phyloP scores from a whole-genome alignment of 1,140 invertebrate species.

The Palaemon carinicauda region DNA sequence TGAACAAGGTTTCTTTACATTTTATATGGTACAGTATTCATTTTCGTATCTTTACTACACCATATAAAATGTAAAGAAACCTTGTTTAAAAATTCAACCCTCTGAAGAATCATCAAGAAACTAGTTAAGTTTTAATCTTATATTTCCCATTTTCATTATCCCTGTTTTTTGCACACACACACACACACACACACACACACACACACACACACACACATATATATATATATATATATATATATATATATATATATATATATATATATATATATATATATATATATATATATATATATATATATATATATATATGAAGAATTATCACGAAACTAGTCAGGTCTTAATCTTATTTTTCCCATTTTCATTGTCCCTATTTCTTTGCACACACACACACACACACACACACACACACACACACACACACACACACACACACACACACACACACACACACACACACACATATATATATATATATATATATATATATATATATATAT shows the following conservation, averaged over 20 bases:
- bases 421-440: not conserved
- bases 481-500: too few relatives aligned
- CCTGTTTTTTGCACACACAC: not conserved
- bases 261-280: not conserved
- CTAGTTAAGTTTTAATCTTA: too few relatives aligned
- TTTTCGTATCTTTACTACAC: too few relatives aligned
- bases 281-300: not conserved
- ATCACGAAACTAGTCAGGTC: not conserved
- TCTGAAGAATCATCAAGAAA: too few relatives aligned
- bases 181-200: not conserved
- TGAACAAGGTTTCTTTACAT: too few relatives aligned
- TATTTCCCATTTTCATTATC: not conserved
- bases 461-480: too few relatives aligned
- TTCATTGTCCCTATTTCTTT: not conserved
- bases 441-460: not conserved
- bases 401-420: too few relatives aligned
- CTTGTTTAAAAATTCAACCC: too few relatives aligned
- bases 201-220: not conserved
- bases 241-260: not conserved
- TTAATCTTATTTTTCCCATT: not conserved
- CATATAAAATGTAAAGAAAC: too few relatives aligned
- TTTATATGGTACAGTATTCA: too few relatives aligned
- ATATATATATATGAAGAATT: not conserved
- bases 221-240: not conserved
- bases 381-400: too few relatives aligned